These are phyloP conservation scores for Cryptocephalus moraei DNA, from an alignment of 2,888 invertebrate genomes.

Conservation along the genomic window DNA sequence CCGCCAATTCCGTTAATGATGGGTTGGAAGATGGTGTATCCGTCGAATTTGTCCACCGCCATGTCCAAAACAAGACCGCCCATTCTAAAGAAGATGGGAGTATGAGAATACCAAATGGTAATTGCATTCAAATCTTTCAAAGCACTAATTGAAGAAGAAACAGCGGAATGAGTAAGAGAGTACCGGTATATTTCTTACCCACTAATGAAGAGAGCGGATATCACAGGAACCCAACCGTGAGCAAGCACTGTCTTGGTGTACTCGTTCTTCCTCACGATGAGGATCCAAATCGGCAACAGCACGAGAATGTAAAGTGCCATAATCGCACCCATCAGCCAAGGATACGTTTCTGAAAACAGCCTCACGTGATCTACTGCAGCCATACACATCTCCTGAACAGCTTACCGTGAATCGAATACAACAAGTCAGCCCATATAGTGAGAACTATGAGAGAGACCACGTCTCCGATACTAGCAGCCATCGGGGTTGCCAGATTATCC, in stretches of 20 bases:
- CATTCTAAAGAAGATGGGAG: constrained; percentile 46
- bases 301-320: constrained; percentile 39
- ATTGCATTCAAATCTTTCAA: background rate
- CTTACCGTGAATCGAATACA: constrained; percentile 62
- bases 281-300: constrained; percentile 72
- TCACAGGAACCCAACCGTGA: constrained; percentile 90
- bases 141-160: background rate
- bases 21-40: constrained; percentile 79
- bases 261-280: constrained; percentile 72
- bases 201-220: constrained; percentile 89
- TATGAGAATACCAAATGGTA: background rate
- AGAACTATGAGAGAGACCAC: constrained; percentile 83
- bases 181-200: constrained; percentile 51
- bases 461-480: constrained; percentile 94
- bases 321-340: constrained; percentile 70
- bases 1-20: constrained; percentile 90
- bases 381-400: constrained; percentile 4
- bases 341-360: constrained; percentile 44
- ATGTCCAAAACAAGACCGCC: constrained; percentile 83
- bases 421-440: constrained; percentile 68
- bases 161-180: constrained; percentile 13
- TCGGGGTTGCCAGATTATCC: constrained; percentile 92
- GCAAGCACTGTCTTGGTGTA: constrained; percentile 80
- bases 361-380: background rate
- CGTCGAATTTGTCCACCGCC: constrained; percentile 62